Conservation (phyloP, 1,140 invertebrate species). For the Euura saliciscinereae region DNA sequence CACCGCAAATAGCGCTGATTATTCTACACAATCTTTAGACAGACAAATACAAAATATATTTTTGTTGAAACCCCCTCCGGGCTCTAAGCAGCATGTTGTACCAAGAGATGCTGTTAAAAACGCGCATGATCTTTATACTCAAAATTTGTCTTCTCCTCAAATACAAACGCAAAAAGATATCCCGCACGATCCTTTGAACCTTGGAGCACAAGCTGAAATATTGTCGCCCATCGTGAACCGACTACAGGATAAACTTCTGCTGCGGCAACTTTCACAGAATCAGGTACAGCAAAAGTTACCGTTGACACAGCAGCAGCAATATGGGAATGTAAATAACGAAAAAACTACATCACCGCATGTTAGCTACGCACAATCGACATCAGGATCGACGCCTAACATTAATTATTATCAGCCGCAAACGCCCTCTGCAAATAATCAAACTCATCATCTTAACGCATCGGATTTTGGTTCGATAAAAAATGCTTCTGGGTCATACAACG, state of each 20-base stretch:
- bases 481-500: slow-evolving; percentile 3
- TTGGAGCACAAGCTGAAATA: neutral
- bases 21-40: slow-evolving; percentile 9
- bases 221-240: neutral
- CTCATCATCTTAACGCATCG: neutral
- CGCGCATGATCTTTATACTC: neutral
- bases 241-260: neutral
- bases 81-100: slow-evolving; percentile 10
- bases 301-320: neutral
- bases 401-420: neutral
- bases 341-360: neutral
- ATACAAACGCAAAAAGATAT: neutral
- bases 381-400: neutral
- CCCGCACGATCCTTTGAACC: slow-evolving; percentile 6
- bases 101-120: slow-evolving; percentile 8
- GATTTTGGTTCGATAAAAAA: neutral
- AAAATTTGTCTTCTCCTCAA: neutral
- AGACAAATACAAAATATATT: slow-evolving; percentile 11
- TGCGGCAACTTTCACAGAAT: neutral
- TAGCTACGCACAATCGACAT: neutral
- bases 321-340: neutral
- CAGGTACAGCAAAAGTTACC: slow-evolving; percentile 2
- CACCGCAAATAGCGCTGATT: neutral
- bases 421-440: neutral
- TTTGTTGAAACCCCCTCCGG: slow-evolving; percentile 10